Conservation (phyloP, 2,113 vertebrate genomes). For the Pica pica region DNA sequence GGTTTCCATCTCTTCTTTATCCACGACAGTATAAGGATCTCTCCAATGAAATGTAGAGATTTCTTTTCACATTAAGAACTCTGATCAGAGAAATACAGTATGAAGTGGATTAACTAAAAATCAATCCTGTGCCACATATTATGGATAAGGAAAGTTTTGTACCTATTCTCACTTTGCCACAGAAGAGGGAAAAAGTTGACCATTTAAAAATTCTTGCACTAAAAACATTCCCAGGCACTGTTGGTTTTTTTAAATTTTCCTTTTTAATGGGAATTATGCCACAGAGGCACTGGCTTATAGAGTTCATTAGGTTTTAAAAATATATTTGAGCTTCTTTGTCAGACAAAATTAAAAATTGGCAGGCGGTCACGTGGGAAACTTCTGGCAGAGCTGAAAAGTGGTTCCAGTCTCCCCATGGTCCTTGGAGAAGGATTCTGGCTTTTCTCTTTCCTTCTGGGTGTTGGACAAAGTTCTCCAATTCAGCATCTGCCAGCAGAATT, state of each 20-base stretch:
- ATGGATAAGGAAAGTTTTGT: not conserved
- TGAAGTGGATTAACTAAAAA: not conserved
- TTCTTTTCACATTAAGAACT: not conserved
- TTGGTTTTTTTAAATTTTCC: not conserved
- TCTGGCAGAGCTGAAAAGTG: not conserved
- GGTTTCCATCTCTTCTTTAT: not conserved
- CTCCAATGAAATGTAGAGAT: not conserved
- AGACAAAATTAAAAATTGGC: constrained; percentile 7
- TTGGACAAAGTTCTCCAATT: not conserved
- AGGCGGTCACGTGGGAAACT: not conserved
- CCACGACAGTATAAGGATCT: accelerated
- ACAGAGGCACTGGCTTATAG: not conserved
- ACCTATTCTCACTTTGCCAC: not conserved
- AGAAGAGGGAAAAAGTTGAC: not conserved
- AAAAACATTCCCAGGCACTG: not conserved
- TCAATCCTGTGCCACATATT: not conserved
- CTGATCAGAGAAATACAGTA: not conserved
- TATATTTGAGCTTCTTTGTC: not conserved
- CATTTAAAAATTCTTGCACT: not conserved
- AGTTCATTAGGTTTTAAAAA: constrained; percentile 38
- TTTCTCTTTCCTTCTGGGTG: not conserved
- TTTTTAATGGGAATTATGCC: not conserved
- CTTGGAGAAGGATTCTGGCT: not conserved
- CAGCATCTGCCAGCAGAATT: not conserved
- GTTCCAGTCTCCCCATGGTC: not conserved